These are phyloP conservation scores for Calypte anna DNA, from an alignment of 2,113 vertebrate genomes.

Conservation along the genomic window DNA sequence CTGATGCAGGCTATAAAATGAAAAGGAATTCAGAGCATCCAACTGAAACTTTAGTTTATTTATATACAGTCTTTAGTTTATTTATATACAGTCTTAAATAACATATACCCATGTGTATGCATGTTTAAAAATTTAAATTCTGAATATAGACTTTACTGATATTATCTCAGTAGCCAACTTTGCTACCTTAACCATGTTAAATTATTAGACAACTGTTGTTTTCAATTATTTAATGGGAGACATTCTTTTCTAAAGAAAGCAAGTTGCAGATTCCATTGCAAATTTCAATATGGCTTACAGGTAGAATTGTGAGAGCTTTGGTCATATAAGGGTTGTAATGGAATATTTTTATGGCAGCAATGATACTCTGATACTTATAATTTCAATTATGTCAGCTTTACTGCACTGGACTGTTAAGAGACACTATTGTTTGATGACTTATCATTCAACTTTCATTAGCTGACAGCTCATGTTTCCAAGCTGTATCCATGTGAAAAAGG, in stretches of 20 bases:
- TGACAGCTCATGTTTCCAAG: neutral
- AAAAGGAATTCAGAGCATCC: neutral
- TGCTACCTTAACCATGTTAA: neutral
- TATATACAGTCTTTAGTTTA: neutral
- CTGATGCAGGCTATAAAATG: neutral
- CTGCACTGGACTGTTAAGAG: neutral
- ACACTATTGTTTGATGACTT: neutral
- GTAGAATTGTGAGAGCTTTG: neutral
- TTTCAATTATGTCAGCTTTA: neutral
- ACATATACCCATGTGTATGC: neutral
- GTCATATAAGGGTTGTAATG: neutral
- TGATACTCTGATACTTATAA: neutral
- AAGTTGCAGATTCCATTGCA: neutral
- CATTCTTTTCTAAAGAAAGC: neutral
- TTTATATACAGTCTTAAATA: neutral
- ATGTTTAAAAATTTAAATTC: neutral
- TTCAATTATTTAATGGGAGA: neutral
- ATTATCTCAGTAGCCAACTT: neutral
- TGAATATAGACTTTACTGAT: neutral
- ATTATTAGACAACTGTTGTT: neutral
- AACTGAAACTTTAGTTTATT: neutral
- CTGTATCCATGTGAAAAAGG: neutral
- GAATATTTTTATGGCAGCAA: neutral
- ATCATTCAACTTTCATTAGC: neutral
- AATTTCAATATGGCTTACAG: fast-evolving